These are phyloP conservation scores for Hipposideros larvatus DNA, from an alignment of 2,797 vertebrate genomes.

Conservation along the genomic window DNA sequence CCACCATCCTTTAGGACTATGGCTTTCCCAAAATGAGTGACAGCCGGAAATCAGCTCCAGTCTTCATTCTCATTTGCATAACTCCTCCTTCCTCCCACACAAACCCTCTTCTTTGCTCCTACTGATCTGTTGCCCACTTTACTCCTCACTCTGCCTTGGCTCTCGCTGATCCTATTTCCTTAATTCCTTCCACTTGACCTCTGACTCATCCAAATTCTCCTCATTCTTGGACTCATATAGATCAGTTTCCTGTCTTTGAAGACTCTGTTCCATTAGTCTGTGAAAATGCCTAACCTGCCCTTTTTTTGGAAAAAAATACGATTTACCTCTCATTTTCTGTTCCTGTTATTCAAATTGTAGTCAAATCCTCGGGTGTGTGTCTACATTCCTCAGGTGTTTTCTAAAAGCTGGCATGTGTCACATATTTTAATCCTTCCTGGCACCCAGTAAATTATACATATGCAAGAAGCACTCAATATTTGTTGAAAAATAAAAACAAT, in stretches of 20 bases:
- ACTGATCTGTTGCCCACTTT: neutral
- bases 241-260: neutral
- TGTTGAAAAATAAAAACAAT: constrained; percentile 54
- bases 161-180: neutral
- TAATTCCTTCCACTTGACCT: neutral
- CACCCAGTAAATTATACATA: neutral
- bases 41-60: neutral
- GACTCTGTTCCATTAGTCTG: neutral
- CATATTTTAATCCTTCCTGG: constrained; percentile 46
- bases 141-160: neutral
- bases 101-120: neutral
- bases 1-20: neutral
- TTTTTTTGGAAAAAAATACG: neutral
- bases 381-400: neutral
- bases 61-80: neutral
- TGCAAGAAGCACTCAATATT: constrained; percentile 44
- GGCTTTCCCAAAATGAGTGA: neutral
- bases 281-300: neutral
- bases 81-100: neutral
- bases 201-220: neutral
- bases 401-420: neutral
- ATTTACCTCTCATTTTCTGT: neutral
- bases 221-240: neutral
- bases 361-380: neutral
- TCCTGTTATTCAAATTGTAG: neutral